Base-by-base conservation (phyloP, 2,888 invertebrate genomes). In the Aphelenchoides bicaudatus region DNA sequence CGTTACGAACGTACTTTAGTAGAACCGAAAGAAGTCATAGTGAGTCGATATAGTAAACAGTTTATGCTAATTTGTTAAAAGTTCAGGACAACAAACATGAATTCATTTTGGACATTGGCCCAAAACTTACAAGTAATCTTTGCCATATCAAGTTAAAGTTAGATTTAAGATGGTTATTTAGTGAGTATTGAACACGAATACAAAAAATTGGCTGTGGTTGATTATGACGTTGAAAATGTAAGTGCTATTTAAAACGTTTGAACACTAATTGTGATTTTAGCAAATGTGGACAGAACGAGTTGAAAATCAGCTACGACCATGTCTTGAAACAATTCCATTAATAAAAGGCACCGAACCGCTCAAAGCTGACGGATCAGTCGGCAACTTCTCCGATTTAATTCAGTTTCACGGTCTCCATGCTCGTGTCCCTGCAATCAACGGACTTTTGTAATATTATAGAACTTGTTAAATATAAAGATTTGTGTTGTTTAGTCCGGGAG, bases 371-470 rank as follows among this genome's bases (percentile, higher is more conserved):
- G 47, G 31, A n/a, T n/a, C n/a, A n/a, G n/a, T n/a, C n/a, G 52
- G 39, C 16, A 39, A 30, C n/a, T 30, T 71, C 48, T 29, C 49
- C 1, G 70, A 68, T 39, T 62, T 72, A 2, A 27, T 72, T 6
- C 62, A 67, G 23, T 55, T 62, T 27, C 67, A 70, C 50, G 73
- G 73, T 4, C 50, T 61, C 4, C 73, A 72, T 46, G 58, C 62
- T 13, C 47, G 72, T n/a, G 64, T 72, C 1, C 57, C 65, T 5
- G 51, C 68, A 5, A 68, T 73, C 52, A 73, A 73, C 49, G 71
- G 67, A 25, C 50, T 62, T 29, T 65, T 59, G 73, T 72, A 50
- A 55, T 51, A 58, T 28, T 3, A 8, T 1, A 31, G 10, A 13
- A 19, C 13, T 19, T 23, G 23, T 51, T 28, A 25, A 16, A 54